A percentile compares a stretch with the other conserved stretches of the same genome.
phyloP scores from a whole-genome alignment of 2,888 invertebrate genomes.

The Tenodera sinensis region DNA sequence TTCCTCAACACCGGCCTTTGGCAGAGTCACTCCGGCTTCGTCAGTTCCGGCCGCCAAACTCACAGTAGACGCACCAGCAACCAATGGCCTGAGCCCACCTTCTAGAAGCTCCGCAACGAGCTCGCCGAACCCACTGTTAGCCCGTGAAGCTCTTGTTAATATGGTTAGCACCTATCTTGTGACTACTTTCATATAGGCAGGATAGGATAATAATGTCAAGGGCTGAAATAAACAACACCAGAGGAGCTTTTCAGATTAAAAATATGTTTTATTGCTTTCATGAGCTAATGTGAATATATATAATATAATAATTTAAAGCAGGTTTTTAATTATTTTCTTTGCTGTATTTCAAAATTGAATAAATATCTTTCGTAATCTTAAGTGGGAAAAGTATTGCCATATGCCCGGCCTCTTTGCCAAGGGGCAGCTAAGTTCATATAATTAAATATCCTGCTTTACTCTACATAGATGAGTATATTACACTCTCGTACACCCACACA shows the following conservation, averaged over 20 bases:
- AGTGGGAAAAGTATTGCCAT: slow-evolving; percentile 23
- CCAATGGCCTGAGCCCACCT: no score
- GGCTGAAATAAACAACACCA: neutral
- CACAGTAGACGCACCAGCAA: no score
- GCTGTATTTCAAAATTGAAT: slow-evolving; percentile 24
- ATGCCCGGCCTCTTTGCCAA: slow-evolving; percentile 19
- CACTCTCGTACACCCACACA: neutral
- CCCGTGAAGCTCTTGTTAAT: no score
- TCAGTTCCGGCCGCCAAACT: no score
- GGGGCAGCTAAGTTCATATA: neutral
- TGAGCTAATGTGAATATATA: slow-evolving; percentile 31
- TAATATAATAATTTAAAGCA: slow-evolving; percentile 27
- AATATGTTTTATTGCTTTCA: slow-evolving; percentile 31
- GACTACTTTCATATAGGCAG: neutral
- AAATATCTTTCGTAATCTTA: slow-evolving; percentile 8
- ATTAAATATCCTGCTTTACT: slow-evolving; percentile 12
- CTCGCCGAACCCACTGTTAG: no score
- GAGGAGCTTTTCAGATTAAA: slow-evolving; percentile 22
- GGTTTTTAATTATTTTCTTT: slow-evolving; percentile 19
- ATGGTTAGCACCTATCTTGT: no score
- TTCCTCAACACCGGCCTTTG: no score
- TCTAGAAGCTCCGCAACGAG: no score
- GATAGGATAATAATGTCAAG: neutral
- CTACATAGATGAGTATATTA: slow-evolving; percentile 7
- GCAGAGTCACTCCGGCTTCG: no score